Percentiles rank a stretch among this genome's conserved stretches.
These are phyloP conservation scores for Grapholita molesta DNA, from an alignment of 1,140 invertebrate genomes.

Conservation along the genomic window DNA sequence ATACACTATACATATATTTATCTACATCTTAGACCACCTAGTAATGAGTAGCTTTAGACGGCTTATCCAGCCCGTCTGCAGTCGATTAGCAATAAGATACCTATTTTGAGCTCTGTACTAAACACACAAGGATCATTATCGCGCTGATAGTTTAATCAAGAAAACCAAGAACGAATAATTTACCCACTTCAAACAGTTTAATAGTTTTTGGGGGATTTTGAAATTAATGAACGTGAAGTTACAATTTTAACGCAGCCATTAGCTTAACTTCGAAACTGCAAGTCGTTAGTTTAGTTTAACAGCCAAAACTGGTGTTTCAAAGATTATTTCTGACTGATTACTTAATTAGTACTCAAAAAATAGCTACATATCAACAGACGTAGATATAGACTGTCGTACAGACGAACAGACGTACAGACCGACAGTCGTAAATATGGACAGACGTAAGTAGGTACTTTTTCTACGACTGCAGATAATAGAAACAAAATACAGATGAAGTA, in stretches of 20 bases:
- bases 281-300: neutral
- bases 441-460: too few relatives aligned
- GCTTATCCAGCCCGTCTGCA: neutral
- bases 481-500: too few relatives aligned
- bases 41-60: too few relatives aligned
- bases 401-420: too few relatives aligned
- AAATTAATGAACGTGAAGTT: neutral
- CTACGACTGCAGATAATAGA: too few relatives aligned
- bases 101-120: neutral
- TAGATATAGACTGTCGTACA: too few relatives aligned
- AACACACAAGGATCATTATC: neutral
- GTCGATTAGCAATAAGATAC: neutral
- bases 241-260: neutral
- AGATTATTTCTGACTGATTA: neutral
- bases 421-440: too few relatives aligned
- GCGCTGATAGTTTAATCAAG: neutral
- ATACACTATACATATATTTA: too few relatives aligned
- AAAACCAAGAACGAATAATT: neutral
- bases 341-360: too few relatives aligned
- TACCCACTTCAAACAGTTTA: neutral
- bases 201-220: neutral
- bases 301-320: neutral
- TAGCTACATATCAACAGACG: too few relatives aligned
- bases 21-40: too few relatives aligned
- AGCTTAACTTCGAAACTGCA: neutral